phyloP scores from a whole-genome alignment of 1,140 invertebrate species.

The Melanaphis sacchari region DNA sequence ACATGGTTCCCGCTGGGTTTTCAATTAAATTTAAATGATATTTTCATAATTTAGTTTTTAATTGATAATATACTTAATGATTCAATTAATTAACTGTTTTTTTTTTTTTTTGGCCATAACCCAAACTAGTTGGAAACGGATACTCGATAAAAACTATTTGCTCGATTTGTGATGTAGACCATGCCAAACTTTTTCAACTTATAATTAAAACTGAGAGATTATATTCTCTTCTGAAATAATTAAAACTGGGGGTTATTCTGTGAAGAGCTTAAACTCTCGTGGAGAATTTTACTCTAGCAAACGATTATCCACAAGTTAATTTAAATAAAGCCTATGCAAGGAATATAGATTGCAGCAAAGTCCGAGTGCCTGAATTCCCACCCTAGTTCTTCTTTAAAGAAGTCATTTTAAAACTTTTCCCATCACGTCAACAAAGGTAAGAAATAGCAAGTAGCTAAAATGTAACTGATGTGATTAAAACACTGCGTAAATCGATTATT shows the following conservation, averaged over 20 bases:
- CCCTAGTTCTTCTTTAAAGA: conserved; percentile 44
- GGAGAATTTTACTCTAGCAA: conserved; percentile 31
- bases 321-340: conserved; percentile 36
- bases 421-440: conserved; percentile 34
- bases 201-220: conserved; percentile 56
- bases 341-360: conserved; percentile 49
- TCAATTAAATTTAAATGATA: neutral
- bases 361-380: conserved; percentile 30
- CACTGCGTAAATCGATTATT: conserved; percentile 54
- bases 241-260: conserved; percentile 38
- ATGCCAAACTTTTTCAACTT: conserved; percentile 55
- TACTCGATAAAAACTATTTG: conserved; percentile 39
- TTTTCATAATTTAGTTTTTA: conserved; percentile 10
- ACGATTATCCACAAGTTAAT: conserved; percentile 54
- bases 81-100: neutral
- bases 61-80: neutral
- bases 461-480: conserved; percentile 14
- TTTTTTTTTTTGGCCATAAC: neutral
- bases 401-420: conserved; percentile 54
- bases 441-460: neutral
- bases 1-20: neutral
- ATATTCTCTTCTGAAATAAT: conserved; percentile 46
- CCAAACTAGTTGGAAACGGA: conserved; percentile 25
- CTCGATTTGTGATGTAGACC: neutral
- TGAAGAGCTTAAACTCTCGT: conserved; percentile 16